Conservation (phyloP, 2,888 invertebrate genomes). For the Diabrotica balteata region DNA sequence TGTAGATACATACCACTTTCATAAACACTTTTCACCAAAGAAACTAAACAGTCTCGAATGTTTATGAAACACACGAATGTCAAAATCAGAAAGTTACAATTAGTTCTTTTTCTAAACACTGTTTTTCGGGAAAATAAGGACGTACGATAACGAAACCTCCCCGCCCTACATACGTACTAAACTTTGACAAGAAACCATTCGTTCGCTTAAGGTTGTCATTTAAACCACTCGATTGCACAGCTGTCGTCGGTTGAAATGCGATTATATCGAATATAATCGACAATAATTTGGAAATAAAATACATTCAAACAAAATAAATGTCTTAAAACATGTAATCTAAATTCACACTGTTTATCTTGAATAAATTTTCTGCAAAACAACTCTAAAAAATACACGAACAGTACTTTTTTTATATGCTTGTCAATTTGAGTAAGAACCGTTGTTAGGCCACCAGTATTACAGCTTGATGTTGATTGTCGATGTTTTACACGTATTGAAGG, state of each 20-base stretch:
- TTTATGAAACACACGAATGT: slow-evolving; percentile 16
- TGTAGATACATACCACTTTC: slow-evolving; percentile 35
- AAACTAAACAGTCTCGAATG: slow-evolving; percentile 23
- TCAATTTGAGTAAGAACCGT: no score
- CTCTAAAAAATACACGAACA: no score
- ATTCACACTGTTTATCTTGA: no score
- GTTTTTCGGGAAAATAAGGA: slow-evolving; percentile 45
- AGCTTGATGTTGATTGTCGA: no score
- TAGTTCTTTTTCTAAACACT: slow-evolving; percentile 24
- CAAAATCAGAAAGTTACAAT: slow-evolving; percentile 2
- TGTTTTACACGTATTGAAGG: no score
- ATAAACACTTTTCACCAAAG: slow-evolving; percentile 29
- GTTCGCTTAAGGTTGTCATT: slow-evolving; percentile 3
- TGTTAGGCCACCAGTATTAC: no score
- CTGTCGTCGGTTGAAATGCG: not conserved
- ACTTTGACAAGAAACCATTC: slow-evolving; percentile 51
- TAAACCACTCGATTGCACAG: not conserved
- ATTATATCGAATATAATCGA: no score
- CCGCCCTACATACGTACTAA: slow-evolving; percentile 60
- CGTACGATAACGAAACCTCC: slow-evolving; percentile 53
- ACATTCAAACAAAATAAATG: no score
- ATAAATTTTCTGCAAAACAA: no score
- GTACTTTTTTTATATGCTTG: no score
- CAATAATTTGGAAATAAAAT: no score
- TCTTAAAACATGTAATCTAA: no score